A percentile compares a stretch with the other conserved stretches of the same genome.
phyloP scores from a whole-genome alignment of 2,113 vertebrate genomes.

The Garra rufa region DNA sequence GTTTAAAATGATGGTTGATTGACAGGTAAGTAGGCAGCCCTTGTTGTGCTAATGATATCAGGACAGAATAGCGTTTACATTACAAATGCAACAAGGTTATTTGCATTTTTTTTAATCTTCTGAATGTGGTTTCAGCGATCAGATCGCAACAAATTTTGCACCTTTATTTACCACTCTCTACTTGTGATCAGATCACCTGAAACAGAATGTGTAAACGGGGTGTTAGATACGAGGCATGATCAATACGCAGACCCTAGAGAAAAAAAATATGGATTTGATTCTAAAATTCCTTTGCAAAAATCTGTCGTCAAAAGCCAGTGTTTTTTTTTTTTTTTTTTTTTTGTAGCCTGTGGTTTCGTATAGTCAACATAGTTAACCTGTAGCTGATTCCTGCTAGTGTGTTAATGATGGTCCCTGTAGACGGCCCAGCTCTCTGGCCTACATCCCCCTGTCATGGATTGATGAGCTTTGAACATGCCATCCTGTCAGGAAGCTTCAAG shows the following conservation, averaged over 20 bases:
- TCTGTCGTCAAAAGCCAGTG: slow-evolving; percentile 1
- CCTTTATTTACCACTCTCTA: background rate
- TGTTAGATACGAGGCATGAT: background rate
- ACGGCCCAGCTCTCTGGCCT: slow-evolving; percentile 70
- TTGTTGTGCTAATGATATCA: background rate
- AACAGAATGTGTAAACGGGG: background rate
- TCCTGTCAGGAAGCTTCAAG: slow-evolving; percentile 36
- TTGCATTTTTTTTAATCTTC: background rate
- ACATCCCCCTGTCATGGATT: slow-evolving; percentile 62
- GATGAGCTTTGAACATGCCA: slow-evolving; percentile 45
- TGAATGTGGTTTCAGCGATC: background rate
- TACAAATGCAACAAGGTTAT: background rate
- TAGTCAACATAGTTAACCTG: slow-evolving; percentile 48
- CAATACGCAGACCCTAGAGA: background rate
- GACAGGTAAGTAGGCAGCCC: background rate
- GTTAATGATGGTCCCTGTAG: slow-evolving; percentile 46
- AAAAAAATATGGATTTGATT: background rate
- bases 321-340: too few relatives aligned
- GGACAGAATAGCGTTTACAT: background rate
- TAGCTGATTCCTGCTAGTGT: slow-evolving; percentile 38
- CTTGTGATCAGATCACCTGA: slow-evolving; percentile 19
- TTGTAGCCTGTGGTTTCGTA: slow-evolving; percentile 12
- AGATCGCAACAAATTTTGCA: background rate
- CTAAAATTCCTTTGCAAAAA: slow-evolving; percentile 6
- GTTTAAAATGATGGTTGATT: background rate